These are phyloP conservation scores for Babylonia areolata DNA, from an alignment of 1,140 invertebrate species.

Conservation along the genomic window DNA sequence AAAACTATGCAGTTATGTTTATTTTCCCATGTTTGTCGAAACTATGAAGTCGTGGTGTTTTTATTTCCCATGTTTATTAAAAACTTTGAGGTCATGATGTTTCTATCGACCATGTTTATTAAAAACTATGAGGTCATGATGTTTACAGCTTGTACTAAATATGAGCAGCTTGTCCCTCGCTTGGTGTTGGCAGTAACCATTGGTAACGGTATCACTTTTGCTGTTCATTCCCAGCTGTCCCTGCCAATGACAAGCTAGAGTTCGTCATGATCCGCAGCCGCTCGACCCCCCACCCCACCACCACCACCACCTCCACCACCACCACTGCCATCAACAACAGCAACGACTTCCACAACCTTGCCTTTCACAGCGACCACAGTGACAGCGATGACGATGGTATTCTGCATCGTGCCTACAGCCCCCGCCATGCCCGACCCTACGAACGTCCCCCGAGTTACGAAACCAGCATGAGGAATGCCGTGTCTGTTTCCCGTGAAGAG, in stretches of 20 bases:
- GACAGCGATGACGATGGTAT: background rate
- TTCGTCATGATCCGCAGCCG: slow-evolving; percentile 74
- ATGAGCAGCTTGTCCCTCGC: no score
- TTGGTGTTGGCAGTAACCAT: no score
- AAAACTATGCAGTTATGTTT: no score
- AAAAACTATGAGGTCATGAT: no score
- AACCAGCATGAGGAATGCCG: slow-evolving; percentile 67
- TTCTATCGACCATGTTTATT: no score
- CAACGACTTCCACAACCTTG: slow-evolving; percentile 30
- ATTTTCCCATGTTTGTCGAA: no score
- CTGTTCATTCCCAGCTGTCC: no score
- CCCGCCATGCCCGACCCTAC: slow-evolving; percentile 42
- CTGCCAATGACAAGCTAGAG: slow-evolving; percentile 73
- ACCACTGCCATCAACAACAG: background rate
- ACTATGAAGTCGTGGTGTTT: no score
- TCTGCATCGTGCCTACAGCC: slow-evolving; percentile 32
- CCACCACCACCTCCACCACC: slow-evolving; percentile 49
- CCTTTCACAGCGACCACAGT: slow-evolving; percentile 34
- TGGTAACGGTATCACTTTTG: no score
- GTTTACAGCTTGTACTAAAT: no score
- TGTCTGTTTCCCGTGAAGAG: slow-evolving; percentile 36
- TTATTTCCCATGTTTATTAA: no score
- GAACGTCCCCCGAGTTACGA: slow-evolving; percentile 70
- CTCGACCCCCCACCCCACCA: slow-evolving; percentile 52
- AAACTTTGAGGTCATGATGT: no score